These are phyloP conservation scores for Pyrgus malvae DNA, from an alignment of 2,888 invertebrate species.

Conservation along the genomic window DNA sequence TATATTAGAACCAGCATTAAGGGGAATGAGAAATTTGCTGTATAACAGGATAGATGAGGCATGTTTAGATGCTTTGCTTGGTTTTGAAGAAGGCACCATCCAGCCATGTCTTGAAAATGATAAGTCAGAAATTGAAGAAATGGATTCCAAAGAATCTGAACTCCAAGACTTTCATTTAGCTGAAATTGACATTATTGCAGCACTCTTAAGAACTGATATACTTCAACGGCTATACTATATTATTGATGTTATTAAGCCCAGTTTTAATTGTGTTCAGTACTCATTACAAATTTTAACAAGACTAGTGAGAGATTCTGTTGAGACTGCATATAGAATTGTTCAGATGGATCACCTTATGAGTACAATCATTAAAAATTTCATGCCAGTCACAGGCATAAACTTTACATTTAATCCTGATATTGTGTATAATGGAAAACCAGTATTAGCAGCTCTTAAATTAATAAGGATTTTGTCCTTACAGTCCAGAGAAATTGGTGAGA, in stretches of 20 bases:
- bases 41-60: slow-evolving; percentile 90
- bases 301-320: slow-evolving; percentile 88
- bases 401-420: slow-evolving; percentile 63
- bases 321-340: slow-evolving; percentile 84
- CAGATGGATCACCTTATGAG: slow-evolving; percentile 85
- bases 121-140: slow-evolving; percentile 76
- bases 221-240: slow-evolving; percentile 89
- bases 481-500: slow-evolving; percentile 74
- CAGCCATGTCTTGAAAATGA: slow-evolving; percentile 83
- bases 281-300: slow-evolving; percentile 90
- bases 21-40: slow-evolving; percentile 88
- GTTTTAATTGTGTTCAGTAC: slow-evolving; percentile 87
- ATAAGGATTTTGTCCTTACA: slow-evolving; percentile 86
- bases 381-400: slow-evolving; percentile 69
- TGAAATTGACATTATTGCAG: slow-evolving; percentile 90
- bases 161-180: slow-evolving; percentile 93
- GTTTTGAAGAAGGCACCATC: slow-evolving; percentile 83
- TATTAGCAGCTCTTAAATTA: slow-evolving; percentile 87
- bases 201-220: slow-evolving; percentile 88
- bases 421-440: slow-evolving; percentile 84
- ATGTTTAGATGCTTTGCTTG: slow-evolving; percentile 85
- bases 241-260: slow-evolving; percentile 85
- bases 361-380: slow-evolving; percentile 81
- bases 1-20: slow-evolving; percentile 88
- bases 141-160: slow-evolving; percentile 80